Percentiles rank a stretch among this genome's conserved stretches.
These are phyloP conservation scores for Erythrolamprus reginae DNA, from an alignment of 2,113 vertebrate genomes.

Conservation along the genomic window DNA sequence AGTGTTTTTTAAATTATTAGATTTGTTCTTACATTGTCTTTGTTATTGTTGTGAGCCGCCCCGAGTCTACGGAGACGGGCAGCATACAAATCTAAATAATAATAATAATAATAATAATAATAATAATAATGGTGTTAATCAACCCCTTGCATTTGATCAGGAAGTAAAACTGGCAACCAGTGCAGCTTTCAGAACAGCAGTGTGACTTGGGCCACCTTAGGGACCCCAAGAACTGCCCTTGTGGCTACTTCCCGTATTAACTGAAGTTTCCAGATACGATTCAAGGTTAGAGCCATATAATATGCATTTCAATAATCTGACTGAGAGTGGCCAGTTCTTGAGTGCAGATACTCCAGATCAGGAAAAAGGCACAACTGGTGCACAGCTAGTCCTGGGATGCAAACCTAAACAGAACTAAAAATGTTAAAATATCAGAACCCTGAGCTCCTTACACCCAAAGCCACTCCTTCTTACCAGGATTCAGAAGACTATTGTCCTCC, in stretches of 20 bases:
- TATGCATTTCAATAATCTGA: background rate
- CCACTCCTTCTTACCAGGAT: background rate
- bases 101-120: no score
- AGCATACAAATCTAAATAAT: no score
- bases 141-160: background rate
- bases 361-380: background rate
- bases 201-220: background rate
- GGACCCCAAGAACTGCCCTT: background rate
- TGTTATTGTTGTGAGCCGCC: no score
- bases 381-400: background rate
- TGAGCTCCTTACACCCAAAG: background rate
- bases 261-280: background rate
- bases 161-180: background rate
- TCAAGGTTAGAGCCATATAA: background rate
- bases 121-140: no score
- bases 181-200: background rate
- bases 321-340: background rate
- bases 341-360: background rate
- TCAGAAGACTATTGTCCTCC: background rate
- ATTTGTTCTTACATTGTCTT: no score
- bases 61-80: no score
- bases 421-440: background rate
- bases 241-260: background rate
- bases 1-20: no score
- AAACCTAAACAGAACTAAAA: background rate